phyloP scores from a whole-genome alignment of 1,140 invertebrate genomes.

The Cydia pomonella region DNA sequence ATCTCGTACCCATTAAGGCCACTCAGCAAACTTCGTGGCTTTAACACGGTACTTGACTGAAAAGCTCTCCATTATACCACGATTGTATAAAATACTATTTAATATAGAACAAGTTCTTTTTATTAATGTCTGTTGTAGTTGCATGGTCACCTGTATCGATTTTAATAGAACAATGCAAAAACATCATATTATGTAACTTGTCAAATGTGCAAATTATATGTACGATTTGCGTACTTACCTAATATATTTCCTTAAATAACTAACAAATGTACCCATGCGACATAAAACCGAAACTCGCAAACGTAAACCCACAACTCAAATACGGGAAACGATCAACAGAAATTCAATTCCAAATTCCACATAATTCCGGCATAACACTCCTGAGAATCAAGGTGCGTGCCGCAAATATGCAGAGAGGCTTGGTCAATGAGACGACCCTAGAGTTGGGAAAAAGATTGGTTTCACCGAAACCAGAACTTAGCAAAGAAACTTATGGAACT shows the following conservation, averaged over 20 bases:
- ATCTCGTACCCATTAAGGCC: too few relatives aligned
- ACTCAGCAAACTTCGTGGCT: too few relatives aligned
- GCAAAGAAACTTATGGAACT: too few relatives aligned
- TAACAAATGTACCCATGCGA: neutral
- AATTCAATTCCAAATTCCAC: slow-evolving; percentile 35
- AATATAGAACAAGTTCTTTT: too few relatives aligned
- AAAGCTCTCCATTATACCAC: too few relatives aligned
- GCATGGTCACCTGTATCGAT: too few relatives aligned
- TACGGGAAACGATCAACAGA: slow-evolving; percentile 42
- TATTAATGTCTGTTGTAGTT: too few relatives aligned
- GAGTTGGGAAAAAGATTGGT: neutral
- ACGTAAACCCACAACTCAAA: neutral
- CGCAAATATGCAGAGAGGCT: slow-evolving; percentile 26
- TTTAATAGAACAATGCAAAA: too few relatives aligned
- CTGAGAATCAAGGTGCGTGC: slow-evolving; percentile 26
- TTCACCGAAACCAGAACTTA: slow-evolving; percentile 5
- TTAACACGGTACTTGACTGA: too few relatives aligned
- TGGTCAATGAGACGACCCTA: slow-evolving; percentile 24
- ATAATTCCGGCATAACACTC: slow-evolving; percentile 35
- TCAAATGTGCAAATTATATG: too few relatives aligned
- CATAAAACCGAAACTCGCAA: neutral
- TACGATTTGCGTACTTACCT: neutral
- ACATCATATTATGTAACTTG: too few relatives aligned
- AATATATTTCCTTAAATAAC: neutral
- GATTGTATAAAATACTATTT: too few relatives aligned